Base-by-base conservation (phyloP, 1,140 invertebrate genomes). In the Plutomurus gul region DNA sequence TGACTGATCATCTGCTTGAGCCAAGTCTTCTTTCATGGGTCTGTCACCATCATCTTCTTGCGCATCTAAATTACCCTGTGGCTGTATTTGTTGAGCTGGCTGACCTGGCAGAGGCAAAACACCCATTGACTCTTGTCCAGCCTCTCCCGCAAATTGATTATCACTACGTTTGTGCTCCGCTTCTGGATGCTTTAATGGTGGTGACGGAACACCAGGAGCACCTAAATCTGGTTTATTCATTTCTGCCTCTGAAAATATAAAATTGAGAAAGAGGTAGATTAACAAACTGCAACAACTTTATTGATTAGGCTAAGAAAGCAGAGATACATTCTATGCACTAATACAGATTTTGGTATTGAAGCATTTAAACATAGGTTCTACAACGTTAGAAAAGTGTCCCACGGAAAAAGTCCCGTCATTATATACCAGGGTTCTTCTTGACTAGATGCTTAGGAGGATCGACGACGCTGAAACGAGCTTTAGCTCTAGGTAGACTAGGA, bases 41-140 rank as follows among this genome's bases (percentile, higher is more conserved):
- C 79, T 60, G 20, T 82, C 81, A 40, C 72, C 56, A 37, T 84
- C 83, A 51, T 84, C 83, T 51, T 84, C 83, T 40, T 73, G 70
- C 16, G 81, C 81, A 40, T 84, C 83, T 25, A 84, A 47, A 65
- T 84, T 84, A 3, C 47, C 73, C 20, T 72, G 74, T 18, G 49
- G 39, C 13, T 30, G 39, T 16, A 27, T 20, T 43, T 60, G 46
- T 5, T 73, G 27, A 3, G 27, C 36, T 3, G 43, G 51, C 33
- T 40, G 47, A 27, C 76, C 81, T 3, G 80, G 80, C 47, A 81
- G 36, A 22, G 82, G 78, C 5, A 83, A 40, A 13, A 83, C 82
- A 16, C 79, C 82, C 8, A 72, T 22, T 5, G 71, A 77, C 16
- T 79, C 71, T 75, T 78, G 47, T n/a, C 47, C 72, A 25, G 20